Evolutionary conservation across 2,113 vertebrate genomes (phyloP).

Genomic region (Choloepus hoffmanni): DNA sequence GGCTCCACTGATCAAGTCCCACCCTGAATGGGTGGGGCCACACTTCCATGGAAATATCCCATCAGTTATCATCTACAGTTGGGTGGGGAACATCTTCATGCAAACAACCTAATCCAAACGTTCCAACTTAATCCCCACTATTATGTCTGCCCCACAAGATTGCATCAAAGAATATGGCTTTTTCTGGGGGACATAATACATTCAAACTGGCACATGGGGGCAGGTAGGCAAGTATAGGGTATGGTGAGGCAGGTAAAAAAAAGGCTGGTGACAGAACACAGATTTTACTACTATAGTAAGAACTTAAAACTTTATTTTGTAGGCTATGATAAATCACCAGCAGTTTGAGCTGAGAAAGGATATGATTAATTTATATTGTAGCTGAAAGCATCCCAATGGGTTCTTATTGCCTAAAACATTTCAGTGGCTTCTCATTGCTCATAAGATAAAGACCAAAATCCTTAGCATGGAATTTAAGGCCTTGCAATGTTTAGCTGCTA

Average conservation of each 20-base stretch:
- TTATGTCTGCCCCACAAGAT: too few relatives aligned
- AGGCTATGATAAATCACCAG: background rate
- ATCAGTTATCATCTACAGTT: too few relatives aligned
- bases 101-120: too few relatives aligned
- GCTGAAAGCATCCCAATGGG: background rate
- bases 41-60: too few relatives aligned
- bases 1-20: too few relatives aligned
- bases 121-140: too few relatives aligned
- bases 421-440: background rate
- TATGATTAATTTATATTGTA: constrained; percentile 27
- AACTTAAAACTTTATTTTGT: constrained; percentile 13
- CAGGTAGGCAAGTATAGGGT: too few relatives aligned
- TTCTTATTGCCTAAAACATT: constrained; percentile 7
- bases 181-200: too few relatives aligned
- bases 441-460: background rate
- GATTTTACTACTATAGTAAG: background rate
- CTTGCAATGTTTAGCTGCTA: background rate
- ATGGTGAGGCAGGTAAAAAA: background rate
- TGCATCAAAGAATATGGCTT: too few relatives aligned
- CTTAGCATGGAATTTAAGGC: background rate
- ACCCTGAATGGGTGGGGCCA: too few relatives aligned
- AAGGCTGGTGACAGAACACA: background rate
- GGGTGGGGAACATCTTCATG: too few relatives aligned
- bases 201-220: too few relatives aligned
- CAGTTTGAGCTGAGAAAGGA: background rate